Evolutionary conservation across 1,140 invertebrate genomes (phyloP).

Genomic region (Dendrolimus kikuchii): DNA sequence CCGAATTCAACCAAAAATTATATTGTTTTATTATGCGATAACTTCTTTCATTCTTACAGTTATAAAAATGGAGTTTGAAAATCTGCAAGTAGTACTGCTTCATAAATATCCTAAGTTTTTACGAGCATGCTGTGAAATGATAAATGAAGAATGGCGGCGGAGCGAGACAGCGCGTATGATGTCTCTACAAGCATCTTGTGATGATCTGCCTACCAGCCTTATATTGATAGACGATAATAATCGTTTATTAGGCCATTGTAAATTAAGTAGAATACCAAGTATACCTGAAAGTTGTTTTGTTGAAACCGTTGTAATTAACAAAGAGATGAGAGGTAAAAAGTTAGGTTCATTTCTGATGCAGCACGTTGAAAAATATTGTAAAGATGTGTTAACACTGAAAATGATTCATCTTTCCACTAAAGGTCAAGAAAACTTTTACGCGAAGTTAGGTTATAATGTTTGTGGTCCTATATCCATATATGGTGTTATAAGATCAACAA

Average conservation of each 20-base stretch:
- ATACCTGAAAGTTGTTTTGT: conserved; percentile 80
- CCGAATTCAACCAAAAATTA: no score
- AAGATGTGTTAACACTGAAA: conserved; percentile 73
- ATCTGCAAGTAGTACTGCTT: conserved; percentile 74
- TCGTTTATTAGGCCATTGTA: conserved; percentile 81
- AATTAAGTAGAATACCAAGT: conserved; percentile 78
- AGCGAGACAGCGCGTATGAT: conserved; percentile 82
- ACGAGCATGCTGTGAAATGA: conserved; percentile 78
- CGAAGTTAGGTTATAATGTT: conserved; percentile 80
- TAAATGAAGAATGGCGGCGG: conserved; percentile 87
- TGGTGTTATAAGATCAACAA: conserved; percentile 43
- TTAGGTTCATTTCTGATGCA: conserved; percentile 81
- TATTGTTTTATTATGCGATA: neutral
- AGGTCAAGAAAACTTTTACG: conserved; percentile 84
- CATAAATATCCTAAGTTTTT: conserved; percentile 80
- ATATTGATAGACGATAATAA: conserved; percentile 75
- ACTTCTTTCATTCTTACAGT: conserved; percentile 14
- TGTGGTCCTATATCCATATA: conserved; percentile 81
- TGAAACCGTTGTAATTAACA: conserved; percentile 84
- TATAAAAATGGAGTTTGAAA: conserved; percentile 31
- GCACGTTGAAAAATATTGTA: conserved; percentile 79
- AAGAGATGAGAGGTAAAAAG: conserved; percentile 78
- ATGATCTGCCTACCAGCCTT: conserved; percentile 80
- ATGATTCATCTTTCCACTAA: conserved; percentile 82
- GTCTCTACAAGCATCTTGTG: conserved; percentile 79